Conservation (phyloP, 1,140 invertebrate species). For the Drosophila azteca region DNA sequence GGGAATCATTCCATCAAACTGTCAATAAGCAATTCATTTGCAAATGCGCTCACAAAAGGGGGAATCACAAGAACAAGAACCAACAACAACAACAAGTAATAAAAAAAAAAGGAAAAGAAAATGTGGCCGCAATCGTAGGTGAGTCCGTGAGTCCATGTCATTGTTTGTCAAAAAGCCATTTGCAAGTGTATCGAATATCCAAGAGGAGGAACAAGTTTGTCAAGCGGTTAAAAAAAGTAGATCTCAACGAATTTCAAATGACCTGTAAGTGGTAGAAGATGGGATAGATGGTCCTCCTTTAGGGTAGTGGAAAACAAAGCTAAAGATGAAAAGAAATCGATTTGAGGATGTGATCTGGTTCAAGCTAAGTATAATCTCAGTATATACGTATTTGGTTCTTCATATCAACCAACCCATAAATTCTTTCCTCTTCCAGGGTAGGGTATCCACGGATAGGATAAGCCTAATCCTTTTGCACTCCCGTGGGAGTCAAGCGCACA, state of each 20-base stretch:
- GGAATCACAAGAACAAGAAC: slow-evolving; percentile 18
- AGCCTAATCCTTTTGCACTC: no score
- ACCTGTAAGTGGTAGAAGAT: background rate
- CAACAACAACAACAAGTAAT: background rate
- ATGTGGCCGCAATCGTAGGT: slow-evolving; percentile 56
- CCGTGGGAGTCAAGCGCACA: slow-evolving; percentile 12
- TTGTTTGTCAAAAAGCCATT: slow-evolving; percentile 82
- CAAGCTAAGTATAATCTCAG: no score
- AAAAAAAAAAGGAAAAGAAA: slow-evolving; percentile 36
- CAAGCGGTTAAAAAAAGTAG: background rate
- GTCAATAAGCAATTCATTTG: slow-evolving; percentile 82
- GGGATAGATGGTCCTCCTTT: background rate
- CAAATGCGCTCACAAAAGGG: slow-evolving; percentile 64
- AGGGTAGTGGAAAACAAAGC: no score
- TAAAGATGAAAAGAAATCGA: no score
- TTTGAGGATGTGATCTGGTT: no score
- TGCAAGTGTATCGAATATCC: slow-evolving; percentile 71
- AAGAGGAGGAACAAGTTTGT: slow-evolving; percentile 27
- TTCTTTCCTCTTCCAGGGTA: no score
- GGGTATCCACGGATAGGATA: no score
- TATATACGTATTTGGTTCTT: no score
- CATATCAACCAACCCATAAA: no score
- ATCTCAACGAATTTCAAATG: slow-evolving; percentile 1
- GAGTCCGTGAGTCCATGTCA: slow-evolving; percentile 60
- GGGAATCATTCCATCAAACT: slow-evolving; percentile 76